Base-by-base conservation (phyloP, 1,140 invertebrate species). In the Drosophila prosaltans region DNA sequence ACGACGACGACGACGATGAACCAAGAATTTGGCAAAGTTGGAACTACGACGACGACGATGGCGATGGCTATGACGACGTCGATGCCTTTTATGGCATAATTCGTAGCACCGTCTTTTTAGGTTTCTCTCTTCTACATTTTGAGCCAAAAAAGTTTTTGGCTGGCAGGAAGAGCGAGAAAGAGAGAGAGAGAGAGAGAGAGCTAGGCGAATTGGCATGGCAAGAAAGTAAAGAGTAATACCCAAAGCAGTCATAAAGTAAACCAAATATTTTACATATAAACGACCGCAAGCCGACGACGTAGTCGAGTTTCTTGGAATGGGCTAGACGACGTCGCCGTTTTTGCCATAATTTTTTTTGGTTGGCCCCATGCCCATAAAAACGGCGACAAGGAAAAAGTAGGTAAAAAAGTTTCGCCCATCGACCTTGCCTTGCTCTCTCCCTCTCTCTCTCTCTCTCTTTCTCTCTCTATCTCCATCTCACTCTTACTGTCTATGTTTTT, bases 191-290 rank as follows among this genome's bases (percentile, higher is more conserved):
- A 16, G 16, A 16, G 16, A 16, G 40, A 10, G 36, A 11, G 55
- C 60, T 1, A 60, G 36, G 57, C 51, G 79, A 88, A 86, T 86
- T 86, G 82, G 83, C 83, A 88, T 69, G 60, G 83, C 80, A 82
- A 78, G 80, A 88, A 88, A 84, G 84, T 89, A 84, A 89, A 81
- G 80, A 89, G 84, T 89, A 89, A 89, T 84, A 84, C 84, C 84
- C 84, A 89, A 69, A 89, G 84, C 84, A 89, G 84, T 83, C 84
- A 81, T 89, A 89, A 89, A 89, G 77, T 84, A 89, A 89, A 80
- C 83, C 80, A 88, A 88, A 88, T 88, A 88, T 89, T 88, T 88
- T 88, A 88, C 83, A 89, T 88, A 89, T 88, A 88, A 88, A 89
- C 84, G 83, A 88, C 83, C 83, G 73, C 83, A 86, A 86, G 76